phyloP scores from a whole-genome alignment of 1,140 invertebrate species.

The Gryon sp. region DNA sequence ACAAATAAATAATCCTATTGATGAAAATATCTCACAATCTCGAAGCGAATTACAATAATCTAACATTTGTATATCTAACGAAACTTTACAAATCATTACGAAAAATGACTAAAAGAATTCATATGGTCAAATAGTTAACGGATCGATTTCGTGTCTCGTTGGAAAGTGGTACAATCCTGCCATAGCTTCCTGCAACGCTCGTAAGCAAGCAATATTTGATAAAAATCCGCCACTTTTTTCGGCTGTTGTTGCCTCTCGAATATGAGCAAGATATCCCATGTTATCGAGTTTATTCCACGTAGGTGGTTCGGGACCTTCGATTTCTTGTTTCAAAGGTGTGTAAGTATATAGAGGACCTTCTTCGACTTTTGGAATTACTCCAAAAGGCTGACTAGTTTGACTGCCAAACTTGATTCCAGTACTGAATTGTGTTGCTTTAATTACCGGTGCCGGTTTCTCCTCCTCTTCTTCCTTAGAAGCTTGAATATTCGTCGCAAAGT shows the following conservation, averaged over 20 bases:
- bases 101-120: constrained; percentile 22
- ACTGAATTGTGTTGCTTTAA: constrained; percentile 86
- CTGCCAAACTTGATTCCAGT: constrained; percentile 88
- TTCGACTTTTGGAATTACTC: constrained; percentile 86
- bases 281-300: constrained; percentile 82
- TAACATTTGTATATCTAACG: not conserved
- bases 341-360: constrained; percentile 88
- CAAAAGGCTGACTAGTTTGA: constrained; percentile 78
- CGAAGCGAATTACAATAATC: not conserved
- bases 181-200: constrained; percentile 94
- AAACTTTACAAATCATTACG: not conserved
- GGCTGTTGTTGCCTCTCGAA: constrained; percentile 84
- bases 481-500: constrained; percentile 86
- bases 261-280: constrained; percentile 88
- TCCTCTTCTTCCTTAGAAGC: constrained; percentile 85
- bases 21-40: not conserved
- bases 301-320: constrained; percentile 88
- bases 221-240: constrained; percentile 95
- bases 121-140: constrained; percentile 39
- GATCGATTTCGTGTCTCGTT: constrained; percentile 44
- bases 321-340: constrained; percentile 80
- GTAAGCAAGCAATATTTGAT: constrained; percentile 88
- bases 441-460: constrained; percentile 79
- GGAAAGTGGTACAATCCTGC: constrained; percentile 87
- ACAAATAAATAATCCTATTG: constrained; percentile 11